These are phyloP conservation scores for Spodoptera exigua DNA, from an alignment of 2,888 invertebrate species.

Conservation along the genomic window DNA sequence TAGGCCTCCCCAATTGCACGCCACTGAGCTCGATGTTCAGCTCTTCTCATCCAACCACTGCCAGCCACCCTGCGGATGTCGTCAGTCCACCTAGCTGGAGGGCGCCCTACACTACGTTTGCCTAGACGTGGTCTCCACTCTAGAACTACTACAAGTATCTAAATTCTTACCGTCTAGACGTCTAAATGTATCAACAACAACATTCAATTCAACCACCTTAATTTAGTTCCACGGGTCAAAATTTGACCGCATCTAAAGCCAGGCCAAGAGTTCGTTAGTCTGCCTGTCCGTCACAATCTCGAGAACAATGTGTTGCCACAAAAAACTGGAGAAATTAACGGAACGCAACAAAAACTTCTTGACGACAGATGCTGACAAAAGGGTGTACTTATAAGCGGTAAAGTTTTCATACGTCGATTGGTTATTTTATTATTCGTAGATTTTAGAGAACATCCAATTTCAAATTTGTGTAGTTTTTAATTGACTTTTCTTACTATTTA, in stretches of 20 bases:
- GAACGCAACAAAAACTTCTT: slow-evolving; percentile 71
- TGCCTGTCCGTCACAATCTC: slow-evolving; percentile 64
- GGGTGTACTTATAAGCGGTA: slow-evolving; percentile 62
- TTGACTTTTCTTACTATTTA: too few relatives aligned
- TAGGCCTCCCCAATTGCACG: too few relatives aligned
- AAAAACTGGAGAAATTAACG: slow-evolving; percentile 76
- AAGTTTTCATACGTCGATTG: slow-evolving; percentile 6
- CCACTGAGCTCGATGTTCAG: too few relatives aligned
- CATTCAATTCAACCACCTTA: not conserved
- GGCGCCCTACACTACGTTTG: too few relatives aligned
- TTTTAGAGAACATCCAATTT: too few relatives aligned
- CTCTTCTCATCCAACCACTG: too few relatives aligned
- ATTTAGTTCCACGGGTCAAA: slow-evolving; percentile 15
- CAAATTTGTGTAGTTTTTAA: too few relatives aligned
- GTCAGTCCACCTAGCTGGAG: too few relatives aligned
- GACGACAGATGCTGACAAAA: slow-evolving; percentile 82
- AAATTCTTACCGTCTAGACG: slow-evolving; percentile 18
- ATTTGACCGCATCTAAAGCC: slow-evolving; percentile 51
- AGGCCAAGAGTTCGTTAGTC: slow-evolving; percentile 66
- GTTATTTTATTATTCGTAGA: too few relatives aligned
- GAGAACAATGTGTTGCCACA: slow-evolving; percentile 64
- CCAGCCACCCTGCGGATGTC: too few relatives aligned
- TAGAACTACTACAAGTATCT: too few relatives aligned
- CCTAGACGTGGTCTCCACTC: too few relatives aligned
- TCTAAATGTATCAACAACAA: slow-evolving; percentile 8